phyloP scores from a whole-genome alignment of 2,113 vertebrate genomes.

The Desmodus rotundus region DNA sequence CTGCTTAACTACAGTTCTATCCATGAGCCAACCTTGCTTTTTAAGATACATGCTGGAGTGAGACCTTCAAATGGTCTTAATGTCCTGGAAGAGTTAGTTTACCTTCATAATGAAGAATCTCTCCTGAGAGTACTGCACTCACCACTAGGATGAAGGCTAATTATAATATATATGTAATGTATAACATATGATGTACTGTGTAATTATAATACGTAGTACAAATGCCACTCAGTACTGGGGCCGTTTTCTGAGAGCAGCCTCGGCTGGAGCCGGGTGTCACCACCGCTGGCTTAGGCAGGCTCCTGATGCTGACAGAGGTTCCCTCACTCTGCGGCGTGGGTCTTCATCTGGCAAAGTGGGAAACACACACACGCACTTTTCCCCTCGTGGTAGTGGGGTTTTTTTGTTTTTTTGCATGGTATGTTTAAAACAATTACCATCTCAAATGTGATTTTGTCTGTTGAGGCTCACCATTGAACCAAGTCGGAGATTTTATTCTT shows the following conservation, averaged over 20 bases:
- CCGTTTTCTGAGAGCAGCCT: background rate
- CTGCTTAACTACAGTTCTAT: background rate
- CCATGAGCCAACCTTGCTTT: background rate
- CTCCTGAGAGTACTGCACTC: background rate
- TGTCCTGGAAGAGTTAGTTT: constrained; percentile 12
- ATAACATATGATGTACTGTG: too few relatives aligned
- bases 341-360: background rate
- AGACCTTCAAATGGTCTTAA: background rate
- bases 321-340: background rate
- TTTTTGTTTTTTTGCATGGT: background rate
- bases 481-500: constrained; percentile 26
- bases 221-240: background rate
- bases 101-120: background rate
- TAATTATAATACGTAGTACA: too few relatives aligned
- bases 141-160: background rate
- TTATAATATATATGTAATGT: too few relatives aligned
- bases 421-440: constrained; percentile 17
- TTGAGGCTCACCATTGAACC: background rate
- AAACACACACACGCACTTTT: background rate
- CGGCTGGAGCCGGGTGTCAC: background rate
- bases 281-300: background rate
- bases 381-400: background rate
- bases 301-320: background rate
- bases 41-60: background rate
- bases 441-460: background rate